phyloP scores from a whole-genome alignment of 92 coral and sea anemone genomes.

The Bergia puertoricense region DNA sequence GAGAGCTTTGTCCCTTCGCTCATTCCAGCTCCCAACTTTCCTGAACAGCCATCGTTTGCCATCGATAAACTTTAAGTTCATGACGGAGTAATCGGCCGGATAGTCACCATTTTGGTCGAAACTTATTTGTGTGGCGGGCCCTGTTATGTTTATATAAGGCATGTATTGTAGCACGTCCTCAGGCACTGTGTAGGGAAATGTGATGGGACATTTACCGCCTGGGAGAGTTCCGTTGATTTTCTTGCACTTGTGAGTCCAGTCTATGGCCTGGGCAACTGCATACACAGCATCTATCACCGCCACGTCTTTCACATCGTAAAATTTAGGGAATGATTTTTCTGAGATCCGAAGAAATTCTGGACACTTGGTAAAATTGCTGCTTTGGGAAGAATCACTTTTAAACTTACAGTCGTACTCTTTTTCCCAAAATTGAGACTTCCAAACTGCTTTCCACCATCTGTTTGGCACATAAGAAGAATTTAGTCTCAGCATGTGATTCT shows the following conservation, averaged over 20 bases:
- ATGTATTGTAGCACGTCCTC: constrained; percentile 58
- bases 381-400: constrained; percentile 19
- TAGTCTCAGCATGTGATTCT: constrained; percentile 50
- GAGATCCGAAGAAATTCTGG: constrained; percentile 46
- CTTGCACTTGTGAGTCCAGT: constrained; percentile 59
- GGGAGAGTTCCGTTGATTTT: constrained; percentile 42
- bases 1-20: constrained; percentile 41
- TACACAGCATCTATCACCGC: constrained; percentile 86
- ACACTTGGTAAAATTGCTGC: constrained; percentile 38
- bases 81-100: constrained; percentile 59
- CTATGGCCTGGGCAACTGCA: constrained; percentile 91
- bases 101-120: constrained; percentile 81
- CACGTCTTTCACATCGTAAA: constrained; percentile 67
- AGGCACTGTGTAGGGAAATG: constrained; percentile 52
- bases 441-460: constrained; percentile 75
- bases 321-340: constrained; percentile 42
- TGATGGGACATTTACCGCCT: constrained; percentile 52
- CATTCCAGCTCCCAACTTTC: constrained; percentile 76
- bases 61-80: constrained; percentile 59
- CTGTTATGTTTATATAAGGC: constrained; percentile 48
- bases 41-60: constrained; percentile 58
- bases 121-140: constrained; percentile 49
- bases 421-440: constrained; percentile 54
- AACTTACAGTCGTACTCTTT: constrained; percentile 60
- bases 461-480: constrained; percentile 61